Evolutionary conservation across 1,140 invertebrate genomes (phyloP).

Genomic region (Lordiphosa stackelbergi): DNA sequence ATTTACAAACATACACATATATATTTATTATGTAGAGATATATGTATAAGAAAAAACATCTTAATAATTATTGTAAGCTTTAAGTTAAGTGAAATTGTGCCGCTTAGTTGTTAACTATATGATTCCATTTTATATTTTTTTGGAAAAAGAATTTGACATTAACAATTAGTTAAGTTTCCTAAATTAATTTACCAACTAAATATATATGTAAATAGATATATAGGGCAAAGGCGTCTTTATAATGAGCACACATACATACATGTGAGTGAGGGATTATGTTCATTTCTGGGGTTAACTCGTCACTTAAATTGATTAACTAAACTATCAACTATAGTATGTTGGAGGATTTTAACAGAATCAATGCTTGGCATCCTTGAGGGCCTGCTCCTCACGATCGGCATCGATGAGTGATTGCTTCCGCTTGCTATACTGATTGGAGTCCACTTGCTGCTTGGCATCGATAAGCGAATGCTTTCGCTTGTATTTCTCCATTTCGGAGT

Average conservation of each 20-base stretch:
- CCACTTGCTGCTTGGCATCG: slow-evolving; percentile 65
- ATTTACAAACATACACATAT: slow-evolving; percentile 8
- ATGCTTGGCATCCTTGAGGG: slow-evolving; percentile 66
- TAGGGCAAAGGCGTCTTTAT: slow-evolving; percentile 45
- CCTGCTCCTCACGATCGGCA: slow-evolving; percentile 67
- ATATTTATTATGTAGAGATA: slow-evolving; percentile 12
- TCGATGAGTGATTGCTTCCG: slow-evolving; percentile 69
- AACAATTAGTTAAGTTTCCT: slow-evolving; percentile 20
- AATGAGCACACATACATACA: slow-evolving; percentile 45
- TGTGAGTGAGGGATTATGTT: slow-evolving; percentile 11
- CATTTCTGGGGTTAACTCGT: slow-evolving; percentile 16
- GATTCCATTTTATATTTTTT: slow-evolving; percentile 41
- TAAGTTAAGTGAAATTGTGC: slow-evolving; percentile 69
- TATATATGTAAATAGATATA: slow-evolving; percentile 23
- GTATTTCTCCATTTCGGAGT: slow-evolving; percentile 67
- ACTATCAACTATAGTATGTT: slow-evolving; percentile 38
- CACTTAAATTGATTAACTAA: slow-evolving; percentile 58
- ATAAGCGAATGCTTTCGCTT: slow-evolving; percentile 74
- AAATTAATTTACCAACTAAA: slow-evolving; percentile 3
- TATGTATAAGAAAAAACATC: slow-evolving; percentile 34
- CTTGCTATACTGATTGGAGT: slow-evolving; percentile 55
- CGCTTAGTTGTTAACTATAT: slow-evolving; percentile 70
- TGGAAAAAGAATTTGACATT: slow-evolving; percentile 42
- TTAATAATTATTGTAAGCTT: slow-evolving; percentile 27
- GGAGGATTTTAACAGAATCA: slow-evolving; percentile 5